A percentile compares a stretch with the other conserved stretches of the same genome.
phyloP scores from a whole-genome alignment of 1,140 invertebrate genomes.

The Drosophila miranda region DNA sequence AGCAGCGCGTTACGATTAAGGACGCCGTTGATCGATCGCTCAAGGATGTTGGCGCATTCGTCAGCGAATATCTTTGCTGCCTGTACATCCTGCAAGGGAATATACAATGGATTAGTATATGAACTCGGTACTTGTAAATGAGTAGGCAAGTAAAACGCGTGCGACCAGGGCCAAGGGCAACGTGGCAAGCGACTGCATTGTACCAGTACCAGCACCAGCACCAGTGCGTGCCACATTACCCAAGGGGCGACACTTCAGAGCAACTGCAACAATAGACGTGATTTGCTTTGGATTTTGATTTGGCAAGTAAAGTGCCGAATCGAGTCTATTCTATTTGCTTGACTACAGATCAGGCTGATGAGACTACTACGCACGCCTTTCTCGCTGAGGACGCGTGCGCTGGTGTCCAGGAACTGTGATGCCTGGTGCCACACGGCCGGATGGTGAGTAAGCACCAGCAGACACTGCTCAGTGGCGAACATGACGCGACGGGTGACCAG shows the following conservation, averaged over 20 bases:
- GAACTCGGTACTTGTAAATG: background rate
- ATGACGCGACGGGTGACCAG: conserved; percentile 96
- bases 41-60: conserved; percentile 96
- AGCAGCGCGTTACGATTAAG: conserved; percentile 96
- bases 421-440: conserved; percentile 99
- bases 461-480: conserved; percentile 99
- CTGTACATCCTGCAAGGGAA: conserved; percentile 89
- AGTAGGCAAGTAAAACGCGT: conserved; percentile 59
- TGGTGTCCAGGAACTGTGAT: conserved; percentile 96
- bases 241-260: conserved; percentile 67
- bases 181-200: conserved; percentile 40
- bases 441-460: conserved; percentile 98
- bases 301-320: conserved; percentile 18
- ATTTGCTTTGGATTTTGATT: conserved; percentile 38
- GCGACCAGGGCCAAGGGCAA: conserved; percentile 62
- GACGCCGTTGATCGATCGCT: conserved; percentile 93
- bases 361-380: conserved; percentile 90
- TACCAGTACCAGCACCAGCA: background rate
- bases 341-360: conserved; percentile 19
- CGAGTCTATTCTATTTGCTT: conserved; percentile 69
- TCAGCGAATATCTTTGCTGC: conserved; percentile 95
- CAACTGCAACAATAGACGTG: conserved; percentile 53
- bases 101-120: background rate
- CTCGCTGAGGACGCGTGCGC: conserved; percentile 94
- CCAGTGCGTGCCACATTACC: conserved; percentile 61